Conservation (phyloP, 2,797 vertebrate genomes). For the Rousettus madagascariensis region DNA sequence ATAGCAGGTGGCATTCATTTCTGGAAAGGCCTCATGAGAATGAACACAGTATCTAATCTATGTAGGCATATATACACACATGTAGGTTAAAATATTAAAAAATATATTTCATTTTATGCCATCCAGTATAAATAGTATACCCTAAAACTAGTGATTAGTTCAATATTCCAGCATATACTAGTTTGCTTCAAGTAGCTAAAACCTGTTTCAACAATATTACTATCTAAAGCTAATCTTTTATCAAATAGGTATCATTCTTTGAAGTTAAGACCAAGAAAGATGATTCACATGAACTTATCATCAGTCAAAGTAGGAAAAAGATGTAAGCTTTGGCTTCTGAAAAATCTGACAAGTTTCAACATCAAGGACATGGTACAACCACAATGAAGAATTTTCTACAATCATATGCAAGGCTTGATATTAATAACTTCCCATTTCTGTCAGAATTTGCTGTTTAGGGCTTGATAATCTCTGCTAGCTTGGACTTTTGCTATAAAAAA, state of each 20-base stretch:
- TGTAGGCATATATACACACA: not conserved
- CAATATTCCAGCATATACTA: not conserved
- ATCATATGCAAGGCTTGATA: not conserved
- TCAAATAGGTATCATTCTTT: not conserved
- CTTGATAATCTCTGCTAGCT: not conserved
- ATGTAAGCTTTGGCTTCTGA: not conserved
- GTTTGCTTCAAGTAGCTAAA: not conserved
- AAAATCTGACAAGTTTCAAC: not conserved
- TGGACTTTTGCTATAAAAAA: not conserved
- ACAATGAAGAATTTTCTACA: not conserved
- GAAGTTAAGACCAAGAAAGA: not conserved
- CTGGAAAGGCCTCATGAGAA: not conserved
- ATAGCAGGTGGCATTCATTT: not conserved
- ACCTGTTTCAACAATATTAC: not conserved
- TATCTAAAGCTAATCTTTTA: constrained; percentile 16
- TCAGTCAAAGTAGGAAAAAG: not conserved
- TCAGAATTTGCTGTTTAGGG: not conserved
- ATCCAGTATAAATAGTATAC: not conserved
- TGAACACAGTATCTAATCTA: not conserved
- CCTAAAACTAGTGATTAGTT: not conserved
- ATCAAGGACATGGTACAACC: not conserved
- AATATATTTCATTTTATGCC: not conserved
- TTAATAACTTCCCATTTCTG: not conserved
- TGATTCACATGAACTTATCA: not conserved
- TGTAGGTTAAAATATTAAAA: not conserved